Base-by-base conservation (phyloP, 2,113 vertebrate species). In the Geothlypis trichas region DNA sequence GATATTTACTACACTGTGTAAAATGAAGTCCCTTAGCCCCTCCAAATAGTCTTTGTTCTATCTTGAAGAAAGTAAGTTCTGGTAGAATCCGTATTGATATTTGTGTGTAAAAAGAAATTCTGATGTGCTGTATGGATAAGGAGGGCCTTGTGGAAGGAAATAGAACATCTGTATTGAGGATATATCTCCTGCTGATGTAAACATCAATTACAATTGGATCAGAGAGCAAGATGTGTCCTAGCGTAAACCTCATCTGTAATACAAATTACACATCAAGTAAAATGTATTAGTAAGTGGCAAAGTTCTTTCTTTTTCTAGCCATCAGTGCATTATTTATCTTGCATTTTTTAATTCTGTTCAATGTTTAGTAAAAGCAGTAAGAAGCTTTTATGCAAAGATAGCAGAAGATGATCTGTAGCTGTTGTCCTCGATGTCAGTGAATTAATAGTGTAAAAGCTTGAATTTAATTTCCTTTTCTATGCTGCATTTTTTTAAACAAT, bases 41-140 rank as follows among this genome's bases (percentile, higher is more conserved):
- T 93, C 91, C 76, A 90, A 87, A 87, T 27, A 15, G 57, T 37
- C 89, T 97, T 91, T 93, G 65, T 88, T 96, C 39, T 87, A 86
- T 35, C 55, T 59, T 63, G 83, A 94, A 78, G 69, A 73, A 87
- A 90, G 66, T 79, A 82, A 93, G 30, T 68, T 74, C 57, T 2
- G 7, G 28, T 91, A 65, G 80, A 90, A 94, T 72, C 66, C 90
- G 19, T 75, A 39, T 75, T 84, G 68, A 23, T 90, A 61, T 85
- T 90, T 79, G 21, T 73, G 44, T 76, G 30, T 72, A 54, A 75
- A 84, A 51, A 68, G 26, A 44, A 69, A 28, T 90, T 93, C 59
- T 95, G 62, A 94, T 46, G 66, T 88, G 20, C 13, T 35, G 23
- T 72, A 54, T 21, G 28, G 59, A 35, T 55, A 91, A 67, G 66